Evolutionary conservation across 2,113 vertebrate genomes (phyloP), one percentile per base, ranked within the genome.

Genomic region (Nannospalax galili): DNA sequence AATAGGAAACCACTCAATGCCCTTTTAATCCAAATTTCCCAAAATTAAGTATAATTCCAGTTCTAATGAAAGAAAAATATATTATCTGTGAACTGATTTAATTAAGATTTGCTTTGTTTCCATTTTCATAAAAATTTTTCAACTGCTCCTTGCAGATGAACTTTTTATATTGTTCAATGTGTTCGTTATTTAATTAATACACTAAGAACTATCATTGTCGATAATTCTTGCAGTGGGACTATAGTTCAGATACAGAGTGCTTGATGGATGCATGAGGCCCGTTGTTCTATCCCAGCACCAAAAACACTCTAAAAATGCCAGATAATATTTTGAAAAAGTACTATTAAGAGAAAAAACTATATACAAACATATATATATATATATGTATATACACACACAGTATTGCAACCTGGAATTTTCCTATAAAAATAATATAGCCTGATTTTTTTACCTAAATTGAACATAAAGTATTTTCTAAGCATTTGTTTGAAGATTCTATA

Each of bases 341-440:
- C n/a, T n/a, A n/a, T n/a, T n/a, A n/a, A n/a, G n/a, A n/a, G n/a
- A n/a, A n/a, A n/a, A n/a, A n/a, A n/a, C n/a, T n/a, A n/a, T n/a
- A n/a, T n/a, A n/a, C 6, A 72, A 1, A 37, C 17, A 72, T 17
- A 37, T 40, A 40, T 40, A 40, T 4, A 10, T 40, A 24, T 1
- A 5, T 14, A 73, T 26, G n/a, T 24, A 20, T 8, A 19, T 52
- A 4, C 15, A 0, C 52, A 1, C 42, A 30, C 30, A 15, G 14
- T 26, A 62, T 64, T 30, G 62, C 37, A 1, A 20, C 26, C 37
- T 42, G 15, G 80, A 42, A 19, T 32, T 82, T 42, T 42, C 37
- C 2, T n/a, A 40, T 14, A 62, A 2, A 81, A 62, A 8, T 28
- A 62, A 62, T 40, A 5, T 40, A 62, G 9, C 30, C 64, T 64